A percentile compares a stretch with the other conserved stretches of the same genome.
phyloP scores from a whole-genome alignment of 2,113 vertebrate genomes.

The Dipodomys ordii region DNA sequence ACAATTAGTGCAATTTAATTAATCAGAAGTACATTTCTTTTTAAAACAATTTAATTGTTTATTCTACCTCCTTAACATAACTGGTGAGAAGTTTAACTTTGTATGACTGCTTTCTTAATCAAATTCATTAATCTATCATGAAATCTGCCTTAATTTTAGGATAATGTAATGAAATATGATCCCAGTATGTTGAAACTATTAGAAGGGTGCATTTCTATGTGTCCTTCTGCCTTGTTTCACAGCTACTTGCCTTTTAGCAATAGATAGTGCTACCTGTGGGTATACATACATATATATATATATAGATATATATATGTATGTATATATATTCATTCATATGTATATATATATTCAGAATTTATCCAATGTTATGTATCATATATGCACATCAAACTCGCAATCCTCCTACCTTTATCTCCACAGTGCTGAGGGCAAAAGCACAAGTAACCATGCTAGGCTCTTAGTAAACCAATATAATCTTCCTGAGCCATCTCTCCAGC shows the following conservation, averaged over 20 bases:
- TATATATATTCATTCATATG: no score
- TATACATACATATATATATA: no score
- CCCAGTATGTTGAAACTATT: no score
- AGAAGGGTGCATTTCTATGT: neutral
- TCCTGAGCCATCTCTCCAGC: neutral
- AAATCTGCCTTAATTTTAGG: neutral
- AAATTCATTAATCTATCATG: neutral
- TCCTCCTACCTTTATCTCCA: no score
- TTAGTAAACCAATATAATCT: neutral
- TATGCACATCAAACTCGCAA: no score
- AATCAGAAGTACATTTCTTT: neutral
- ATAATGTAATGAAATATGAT: neutral
- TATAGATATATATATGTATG: no score
- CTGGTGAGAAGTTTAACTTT: neutral
- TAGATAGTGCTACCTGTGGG: neutral
- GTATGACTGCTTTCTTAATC: neutral
- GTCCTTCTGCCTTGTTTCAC: neutral
- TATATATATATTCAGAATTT: no score
- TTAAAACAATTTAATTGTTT: neutral
- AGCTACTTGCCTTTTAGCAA: neutral
- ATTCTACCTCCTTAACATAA: neutral
- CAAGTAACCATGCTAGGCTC: no score
- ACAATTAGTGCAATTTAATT: slow-evolving; percentile 5
- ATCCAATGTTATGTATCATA: no score
- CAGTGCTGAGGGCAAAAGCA: no score